Evolutionary conservation across 2,888 invertebrate genomes (phyloP), one percentile per base, ranked within the genome.

Genomic region (Pogonocherus hispidulus): DNA sequence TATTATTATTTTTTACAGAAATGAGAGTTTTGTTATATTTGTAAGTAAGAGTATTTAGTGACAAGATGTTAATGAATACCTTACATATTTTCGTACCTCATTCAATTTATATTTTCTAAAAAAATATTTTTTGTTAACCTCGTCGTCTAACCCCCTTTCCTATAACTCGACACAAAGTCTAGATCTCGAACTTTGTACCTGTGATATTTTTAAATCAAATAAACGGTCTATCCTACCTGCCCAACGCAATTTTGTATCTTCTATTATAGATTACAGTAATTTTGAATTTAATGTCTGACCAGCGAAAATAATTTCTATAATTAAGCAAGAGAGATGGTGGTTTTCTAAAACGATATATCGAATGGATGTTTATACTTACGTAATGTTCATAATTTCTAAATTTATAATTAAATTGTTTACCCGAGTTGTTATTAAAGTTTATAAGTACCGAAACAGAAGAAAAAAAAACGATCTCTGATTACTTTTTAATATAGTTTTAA

Each of bases 271-370:
- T 57, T 44, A 65, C 56, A 54, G 59, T 62, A 49, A 60, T 54
- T 62, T 49, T 19, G 54, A 55, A 66, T 54, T n/a, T 66, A 66
- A 66, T 62, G 54, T 62, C 60, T 14, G 62, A 18, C 66, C 3
- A 37, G 60, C 20, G 20, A 37, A 22, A 35, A 35, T 60, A 60
- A 66, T 52, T 66, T 35, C 51, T 66, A 66, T 66, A 66, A 62
- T 66, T 62, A 66, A n/a, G 46, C 22, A 66, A 66, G 54, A 27
- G 14, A 54, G 16, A 14, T 52, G 35, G 35, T 57, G 16, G 49
- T 54, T 66, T n/a, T 63, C 57, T 46, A 47, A 66, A 66, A 69
- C 62, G 59, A 57, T 55, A 46, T 55, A 46, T 49, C 66, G 51
- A 62, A 18, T 51, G 55, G 57, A 62, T 62, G 47, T 69, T 69